phyloP scores from a whole-genome alignment of 2,113 vertebrate species.

The Spheniscus mendiculus region DNA sequence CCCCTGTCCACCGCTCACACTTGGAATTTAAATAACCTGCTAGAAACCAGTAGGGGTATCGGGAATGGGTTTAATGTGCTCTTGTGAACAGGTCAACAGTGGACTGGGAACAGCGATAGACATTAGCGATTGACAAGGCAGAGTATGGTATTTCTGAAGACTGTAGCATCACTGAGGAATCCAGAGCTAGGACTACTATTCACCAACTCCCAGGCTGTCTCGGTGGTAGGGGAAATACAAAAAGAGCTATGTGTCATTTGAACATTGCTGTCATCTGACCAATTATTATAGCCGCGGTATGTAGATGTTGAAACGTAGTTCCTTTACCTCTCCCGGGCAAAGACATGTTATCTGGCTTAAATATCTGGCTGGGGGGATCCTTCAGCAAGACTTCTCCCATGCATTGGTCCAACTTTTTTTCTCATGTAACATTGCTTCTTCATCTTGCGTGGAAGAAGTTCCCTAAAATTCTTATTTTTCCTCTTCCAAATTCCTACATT shows the following conservation, averaged over 20 bases:
- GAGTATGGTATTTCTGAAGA: not conserved
- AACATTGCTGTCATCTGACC: not conserved
- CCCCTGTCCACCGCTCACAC: not conserved
- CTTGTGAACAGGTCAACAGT: not conserved
- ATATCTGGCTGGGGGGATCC: not conserved
- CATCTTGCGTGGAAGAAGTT: not conserved
- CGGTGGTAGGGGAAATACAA: not conserved
- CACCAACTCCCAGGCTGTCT: not conserved
- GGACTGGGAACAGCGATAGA: not conserved
- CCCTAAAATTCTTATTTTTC: not conserved
- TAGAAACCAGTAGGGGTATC: not conserved
- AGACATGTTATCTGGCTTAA: not conserved
- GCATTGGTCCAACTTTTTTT: not conserved
- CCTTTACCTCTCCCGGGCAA: not conserved
- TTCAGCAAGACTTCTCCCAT: not conserved
- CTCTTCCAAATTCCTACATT: not conserved
- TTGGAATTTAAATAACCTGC: not conserved
- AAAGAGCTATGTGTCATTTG: not conserved
- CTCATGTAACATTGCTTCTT: not conserved
- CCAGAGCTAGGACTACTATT: not conserved
- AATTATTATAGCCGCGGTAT: not conserved
- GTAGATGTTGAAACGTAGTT: not conserved
- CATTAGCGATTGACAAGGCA: not conserved
- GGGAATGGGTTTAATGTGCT: not conserved
- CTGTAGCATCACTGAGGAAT: not conserved